Base-by-base conservation (phyloP, 1,140 invertebrate species). In the Pogonus chalceus region DNA sequence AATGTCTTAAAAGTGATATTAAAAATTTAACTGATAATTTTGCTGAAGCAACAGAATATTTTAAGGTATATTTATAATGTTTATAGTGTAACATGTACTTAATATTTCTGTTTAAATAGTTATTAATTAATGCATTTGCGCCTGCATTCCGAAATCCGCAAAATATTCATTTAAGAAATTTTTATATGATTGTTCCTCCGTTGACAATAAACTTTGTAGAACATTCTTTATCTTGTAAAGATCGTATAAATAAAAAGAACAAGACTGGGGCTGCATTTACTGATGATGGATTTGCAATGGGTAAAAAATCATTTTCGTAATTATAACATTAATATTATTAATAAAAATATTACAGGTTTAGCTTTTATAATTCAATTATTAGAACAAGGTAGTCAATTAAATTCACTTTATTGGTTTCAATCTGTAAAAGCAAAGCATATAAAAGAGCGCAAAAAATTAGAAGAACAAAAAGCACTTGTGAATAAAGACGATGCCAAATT, bases 231-330 rank as follows among this genome's bases (percentile, higher is more conserved):
- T 81, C 84, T 18, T 89, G 88, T 60, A 97, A 98, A 69, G 92
- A 98, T 61, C 91, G 92, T 68, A 83, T 98, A 71, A 81, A 76
- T 59, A 89, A 88, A 62, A 93, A 92, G 63, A 91, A 92, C 62
- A 87, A 87, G 67, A 70, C 79, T 14, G 88, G 87, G 21, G 87
- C 90, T 53, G 81, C 90, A 2, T 98, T 99, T 70, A 95, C 92
- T 3, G 95, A 99, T 73, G 96, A 99, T 74, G 96, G 96, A 26
- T 98, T 99, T 76, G 88, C 93, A 21, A 92, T 99, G 80, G 96
- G 95, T 82, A 68, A 71, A 62, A n/a, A n/a, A n/a, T n/a, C n/a
- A n/a, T n/a, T n/a, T n/a, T 54, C 24, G 37, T 50, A 43, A 43
- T 12, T 31, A 31, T 31, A 51, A 21, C 46, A 23, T 53, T 53